Conservation (phyloP, 2,888 invertebrate species). For the Argyresthia goedartella region DNA sequence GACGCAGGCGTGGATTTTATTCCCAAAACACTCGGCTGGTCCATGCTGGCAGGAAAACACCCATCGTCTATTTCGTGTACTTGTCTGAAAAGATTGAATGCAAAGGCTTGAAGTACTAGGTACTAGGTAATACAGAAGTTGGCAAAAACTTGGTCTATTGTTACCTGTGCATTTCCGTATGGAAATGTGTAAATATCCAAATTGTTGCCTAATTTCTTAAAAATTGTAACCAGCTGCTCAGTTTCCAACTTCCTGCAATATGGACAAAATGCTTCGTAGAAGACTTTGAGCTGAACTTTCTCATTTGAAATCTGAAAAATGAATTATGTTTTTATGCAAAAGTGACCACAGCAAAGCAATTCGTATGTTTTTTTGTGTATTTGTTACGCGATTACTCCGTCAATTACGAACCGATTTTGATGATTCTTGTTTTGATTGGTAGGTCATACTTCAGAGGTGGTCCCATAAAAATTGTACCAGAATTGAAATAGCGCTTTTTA, state of each 20-base stretch:
- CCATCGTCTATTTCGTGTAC: not conserved
- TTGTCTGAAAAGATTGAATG: no score
- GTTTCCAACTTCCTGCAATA: conserved; percentile 79
- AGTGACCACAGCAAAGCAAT: no score
- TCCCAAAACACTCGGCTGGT: conserved; percentile 77
- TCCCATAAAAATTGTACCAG: no score
- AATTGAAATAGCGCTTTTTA: no score
- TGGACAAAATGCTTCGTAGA: conserved; percentile 83
- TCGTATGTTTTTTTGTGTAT: no score
- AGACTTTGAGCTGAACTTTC: conserved; percentile 44
- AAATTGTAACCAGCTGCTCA: conserved; percentile 73
- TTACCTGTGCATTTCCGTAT: conserved; percentile 84
- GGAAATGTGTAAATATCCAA: conserved; percentile 77
- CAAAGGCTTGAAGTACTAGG: no score
- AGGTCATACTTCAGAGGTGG: no score
- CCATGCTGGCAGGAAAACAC: conserved; percentile 83
- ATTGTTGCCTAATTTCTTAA: conserved; percentile 65
- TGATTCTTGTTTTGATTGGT: no score
- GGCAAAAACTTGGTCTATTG: not conserved
- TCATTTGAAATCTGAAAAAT: not conserved
- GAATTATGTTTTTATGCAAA: no score
- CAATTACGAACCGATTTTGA: no score
- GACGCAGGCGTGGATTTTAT: conserved; percentile 82
- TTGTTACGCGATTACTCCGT: no score
- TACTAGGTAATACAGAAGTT: not conserved